A percentile compares a stretch with the other conserved stretches of the same genome.
phyloP scores from a whole-genome alignment of 1,140 invertebrate genomes.

The Drosophila quadrilineata region DNA sequence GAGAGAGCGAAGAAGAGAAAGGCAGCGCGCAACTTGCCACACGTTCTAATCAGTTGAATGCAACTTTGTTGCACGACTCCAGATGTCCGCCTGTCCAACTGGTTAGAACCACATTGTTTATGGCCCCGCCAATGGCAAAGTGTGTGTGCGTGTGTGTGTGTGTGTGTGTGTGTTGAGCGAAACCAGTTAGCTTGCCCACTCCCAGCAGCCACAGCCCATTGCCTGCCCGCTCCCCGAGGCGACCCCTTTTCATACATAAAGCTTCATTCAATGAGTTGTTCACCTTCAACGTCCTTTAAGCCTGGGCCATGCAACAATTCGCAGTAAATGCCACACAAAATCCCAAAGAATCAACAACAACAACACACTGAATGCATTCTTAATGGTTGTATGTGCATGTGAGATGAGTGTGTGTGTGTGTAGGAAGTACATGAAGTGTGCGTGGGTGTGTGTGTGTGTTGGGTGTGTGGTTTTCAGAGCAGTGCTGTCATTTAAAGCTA shows the following conservation, averaged over 20 bases:
- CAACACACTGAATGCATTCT: too few relatives aligned
- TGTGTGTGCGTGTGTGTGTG: not conserved
- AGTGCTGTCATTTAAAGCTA: too few relatives aligned
- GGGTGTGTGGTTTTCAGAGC: constrained; percentile 9
- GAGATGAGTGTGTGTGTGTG: not conserved
- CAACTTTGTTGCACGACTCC: constrained; percentile 41
- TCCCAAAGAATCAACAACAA: constrained; percentile 49
- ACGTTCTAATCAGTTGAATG: constrained; percentile 76
- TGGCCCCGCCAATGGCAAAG: not conserved
- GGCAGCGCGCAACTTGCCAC: constrained; percentile 58
- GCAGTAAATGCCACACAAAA: constrained; percentile 53
- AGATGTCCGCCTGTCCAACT: too few relatives aligned
- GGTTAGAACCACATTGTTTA: constrained; percentile 26
- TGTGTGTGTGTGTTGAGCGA: not conserved
- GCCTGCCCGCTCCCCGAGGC: too few relatives aligned
- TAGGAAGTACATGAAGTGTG: not conserved
- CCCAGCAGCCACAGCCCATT: too few relatives aligned
- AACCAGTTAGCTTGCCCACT: too few relatives aligned
- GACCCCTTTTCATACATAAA: too few relatives aligned
- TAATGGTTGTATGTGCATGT: constrained; percentile 1
- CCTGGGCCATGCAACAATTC: constrained; percentile 26
- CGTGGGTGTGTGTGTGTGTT: constrained; percentile 1
- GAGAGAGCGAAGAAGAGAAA: too few relatives aligned
- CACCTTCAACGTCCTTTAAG: constrained; percentile 80
- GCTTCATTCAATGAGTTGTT: constrained; percentile 65